Base-by-base conservation (phyloP, 2,888 invertebrate genomes). In the Emmelina monodactyla region DNA sequence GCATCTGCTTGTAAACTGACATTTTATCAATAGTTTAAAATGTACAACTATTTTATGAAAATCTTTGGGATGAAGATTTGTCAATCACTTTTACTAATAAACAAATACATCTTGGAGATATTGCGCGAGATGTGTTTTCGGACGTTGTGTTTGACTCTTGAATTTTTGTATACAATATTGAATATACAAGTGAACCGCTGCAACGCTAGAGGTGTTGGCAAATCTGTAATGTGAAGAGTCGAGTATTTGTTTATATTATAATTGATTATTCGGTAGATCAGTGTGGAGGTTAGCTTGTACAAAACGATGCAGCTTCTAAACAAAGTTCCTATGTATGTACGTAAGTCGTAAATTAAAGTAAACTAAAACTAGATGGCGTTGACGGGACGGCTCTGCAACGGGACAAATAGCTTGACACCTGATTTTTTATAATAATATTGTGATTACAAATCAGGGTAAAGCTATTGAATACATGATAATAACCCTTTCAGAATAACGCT, bases 281-380 rank as follows among this genome's bases (percentile, higher is more conserved):
- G 72, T 75, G 75, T 75, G 78, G 70, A 69, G 71, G 69, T 71
- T 78, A 78, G 78, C 78, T 79, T 79, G 76, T 79, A 78, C 66
- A 79, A n/a, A 78, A 78, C 75, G 72, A 72, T 78, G 79, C 79
- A 79, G 79, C 79, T 79, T 79, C 78, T 78, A 73, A 79, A 72
- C 61, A 79, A 78, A 79, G 79, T 79, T 79, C 79, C 79, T 79
- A 79, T 79, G 76, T 78, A 78, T 76, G 76, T 78, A 78, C 75
- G 75, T 79, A 79, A 78, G 78, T 59, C 64, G 73, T 78, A 79
- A 76, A 69, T 71, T 72, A 72, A 71, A 67, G 60, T n/a, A n/a
- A 19, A 29, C 57, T 55, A 67, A 65, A 64, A 72, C 64, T 71
- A 76, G 75, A 72, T 75, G 76, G 58, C 63, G 66, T 50, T 44